Percentiles rank a stretch among this genome's conserved stretches.
Evolutionary conservation across 2,113 vertebrate species (phyloP).

Genomic region (Cavia porcellus): DNA sequence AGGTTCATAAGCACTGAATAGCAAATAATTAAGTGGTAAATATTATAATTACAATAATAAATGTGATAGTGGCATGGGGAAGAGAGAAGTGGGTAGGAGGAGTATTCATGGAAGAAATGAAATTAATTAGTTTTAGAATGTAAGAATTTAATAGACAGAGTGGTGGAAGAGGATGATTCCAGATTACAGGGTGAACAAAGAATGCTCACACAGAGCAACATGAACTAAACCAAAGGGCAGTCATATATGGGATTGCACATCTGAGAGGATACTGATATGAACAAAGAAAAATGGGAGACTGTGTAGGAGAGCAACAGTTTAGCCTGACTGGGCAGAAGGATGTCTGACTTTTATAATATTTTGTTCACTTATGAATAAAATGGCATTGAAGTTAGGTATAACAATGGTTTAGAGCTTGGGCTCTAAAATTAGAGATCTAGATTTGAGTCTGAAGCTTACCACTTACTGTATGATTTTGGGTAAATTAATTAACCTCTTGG

Average conservation of each 20-base stretch:
- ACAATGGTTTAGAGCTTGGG: not conserved
- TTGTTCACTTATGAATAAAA: constrained; percentile 62
- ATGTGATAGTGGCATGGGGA: not conserved
- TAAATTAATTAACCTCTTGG: constrained; percentile 55
- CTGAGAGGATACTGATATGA: constrained; percentile 19
- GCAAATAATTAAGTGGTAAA: constrained; percentile 37
- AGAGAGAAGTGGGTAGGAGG: not conserved
- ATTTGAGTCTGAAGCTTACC: constrained; percentile 28
- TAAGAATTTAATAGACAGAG: constrained; percentile 30
- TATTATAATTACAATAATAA: constrained; percentile 31
- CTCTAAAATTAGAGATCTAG: constrained; percentile 18
- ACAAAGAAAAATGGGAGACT: not conserved
- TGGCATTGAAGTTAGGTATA: constrained; percentile 30
- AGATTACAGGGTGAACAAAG: not conserved
- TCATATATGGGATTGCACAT: not conserved
- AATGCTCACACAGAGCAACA: not conserved
- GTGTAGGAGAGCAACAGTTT: not conserved
- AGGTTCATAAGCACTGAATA: constrained; percentile 45
- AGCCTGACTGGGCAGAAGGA: not conserved
- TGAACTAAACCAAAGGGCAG: constrained; percentile 27
- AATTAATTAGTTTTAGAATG: constrained; percentile 37
- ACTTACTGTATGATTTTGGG: not conserved
- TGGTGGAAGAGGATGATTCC: constrained; percentile 11
- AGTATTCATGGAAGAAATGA: constrained; percentile 57
- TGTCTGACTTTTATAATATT: constrained; percentile 36